These are phyloP conservation scores for Apus apus DNA, from an alignment of 2,113 vertebrate genomes.

Conservation along the genomic window DNA sequence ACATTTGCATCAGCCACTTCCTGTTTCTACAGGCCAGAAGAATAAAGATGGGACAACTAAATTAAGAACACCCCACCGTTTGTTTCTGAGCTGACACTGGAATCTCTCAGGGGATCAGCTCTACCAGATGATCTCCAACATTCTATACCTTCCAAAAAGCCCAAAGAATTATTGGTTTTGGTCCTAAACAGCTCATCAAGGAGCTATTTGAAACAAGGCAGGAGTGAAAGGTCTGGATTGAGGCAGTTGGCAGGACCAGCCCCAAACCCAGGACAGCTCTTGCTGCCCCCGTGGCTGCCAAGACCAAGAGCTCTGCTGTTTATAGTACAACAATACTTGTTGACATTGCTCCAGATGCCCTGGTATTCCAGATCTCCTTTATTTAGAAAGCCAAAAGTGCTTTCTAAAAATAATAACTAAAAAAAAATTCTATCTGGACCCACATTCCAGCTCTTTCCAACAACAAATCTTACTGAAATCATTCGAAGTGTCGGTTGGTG, in stretches of 20 bases:
- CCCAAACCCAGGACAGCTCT: background rate
- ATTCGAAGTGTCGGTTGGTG: background rate
- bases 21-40: conserved; percentile 29
- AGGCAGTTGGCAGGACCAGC: background rate
- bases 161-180: background rate
- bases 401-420: background rate
- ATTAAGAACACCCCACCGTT: conserved; percentile 55
- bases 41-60: conserved; percentile 48
- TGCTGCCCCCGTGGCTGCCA: conserved; percentile 41
- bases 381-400: background rate
- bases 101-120: conserved; percentile 39
- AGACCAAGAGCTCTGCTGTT: conserved; percentile 41
- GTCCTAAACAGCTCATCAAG: background rate
- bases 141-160: conserved; percentile 2
- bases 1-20: conserved; percentile 50
- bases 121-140: conserved; percentile 11
- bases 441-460: background rate
- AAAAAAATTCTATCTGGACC: background rate
- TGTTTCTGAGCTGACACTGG: conserved; percentile 50
- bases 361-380: background rate
- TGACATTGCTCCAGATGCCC: background rate
- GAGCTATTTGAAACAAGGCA: background rate
- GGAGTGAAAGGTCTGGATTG: background rate
- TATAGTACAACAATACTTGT: background rate
- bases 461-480: background rate